Percentiles rank a stretch among this genome's conserved stretches.
Conservation (phyloP, 2,888 invertebrate genomes). For the Criorhina ranunculi region DNA sequence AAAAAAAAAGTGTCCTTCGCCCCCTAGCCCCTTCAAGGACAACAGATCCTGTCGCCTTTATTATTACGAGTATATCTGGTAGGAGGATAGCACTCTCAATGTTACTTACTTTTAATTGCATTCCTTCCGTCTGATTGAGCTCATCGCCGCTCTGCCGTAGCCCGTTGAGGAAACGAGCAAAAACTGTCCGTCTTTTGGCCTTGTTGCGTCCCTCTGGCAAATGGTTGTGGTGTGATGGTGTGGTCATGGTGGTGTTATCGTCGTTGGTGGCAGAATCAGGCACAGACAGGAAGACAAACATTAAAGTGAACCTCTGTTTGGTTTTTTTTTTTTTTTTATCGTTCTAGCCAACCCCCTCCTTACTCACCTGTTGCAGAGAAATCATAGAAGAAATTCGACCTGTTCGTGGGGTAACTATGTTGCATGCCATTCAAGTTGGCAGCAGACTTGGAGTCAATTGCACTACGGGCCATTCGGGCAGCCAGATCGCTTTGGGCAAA, state of each 20-base stretch:
- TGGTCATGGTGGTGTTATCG: slow-evolving; percentile 23
- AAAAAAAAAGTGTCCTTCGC: slow-evolving; percentile 34
- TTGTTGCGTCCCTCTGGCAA: slow-evolving; percentile 83
- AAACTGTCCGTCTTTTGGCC: slow-evolving; percentile 83
- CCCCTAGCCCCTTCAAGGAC: slow-evolving; percentile 51
- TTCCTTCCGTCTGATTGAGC: slow-evolving; percentile 83
- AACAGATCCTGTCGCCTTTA: slow-evolving; percentile 68
- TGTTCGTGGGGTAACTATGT: slow-evolving; percentile 83
- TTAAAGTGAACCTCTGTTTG: slow-evolving; percentile 71
- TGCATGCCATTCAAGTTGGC: slow-evolving; percentile 84
- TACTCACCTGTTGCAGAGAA: slow-evolving; percentile 84
- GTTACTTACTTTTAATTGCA: slow-evolving; percentile 84
- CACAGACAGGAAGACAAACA: slow-evolving; percentile 79
- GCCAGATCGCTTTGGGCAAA: slow-evolving; percentile 94
- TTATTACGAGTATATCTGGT: slow-evolving; percentile 70
- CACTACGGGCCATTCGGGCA: slow-evolving; percentile 88
- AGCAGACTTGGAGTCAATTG: slow-evolving; percentile 87
- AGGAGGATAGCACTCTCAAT: slow-evolving; percentile 72
- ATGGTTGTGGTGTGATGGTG: slow-evolving; percentile 41
- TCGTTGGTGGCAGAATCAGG: slow-evolving; percentile 35
- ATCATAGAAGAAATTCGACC: slow-evolving; percentile 84
- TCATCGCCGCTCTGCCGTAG: slow-evolving; percentile 83
- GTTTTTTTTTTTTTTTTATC: slow-evolving; percentile 38
- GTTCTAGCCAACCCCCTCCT: slow-evolving; percentile 13
- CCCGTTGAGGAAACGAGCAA: slow-evolving; percentile 83